Evolutionary conservation across 2,113 vertebrate species (phyloP), one percentile per base, ranked within the genome.

Genomic region (Platichthys stellatus): DNA sequence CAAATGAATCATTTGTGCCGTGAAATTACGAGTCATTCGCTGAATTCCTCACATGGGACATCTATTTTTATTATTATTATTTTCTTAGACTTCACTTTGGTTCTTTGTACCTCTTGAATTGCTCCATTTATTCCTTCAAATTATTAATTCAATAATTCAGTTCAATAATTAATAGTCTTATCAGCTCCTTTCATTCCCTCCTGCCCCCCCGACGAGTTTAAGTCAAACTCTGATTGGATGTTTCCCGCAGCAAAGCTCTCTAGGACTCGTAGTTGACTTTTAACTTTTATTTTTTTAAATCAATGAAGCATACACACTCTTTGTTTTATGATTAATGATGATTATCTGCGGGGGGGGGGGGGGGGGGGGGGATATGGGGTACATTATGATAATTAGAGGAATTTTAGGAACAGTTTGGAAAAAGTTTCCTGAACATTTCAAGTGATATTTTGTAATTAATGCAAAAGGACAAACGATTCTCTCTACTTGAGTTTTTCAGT

Each of bases 81-180:
- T 77, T 70, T 61, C 21, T 65, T 62, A 57, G 56, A 17, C 59
- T 20, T 77, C 56, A 60, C 85, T 76, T 87, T 74, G 56, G 76
- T 40, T 74, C 76, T 80, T 74, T 54, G 70, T 35, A 20, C 63
- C 57, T 60, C 5, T 78, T 76, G 57, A 78, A 82, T 80, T 57
- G 12, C 76, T 71, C 72, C 60, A 74, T 86, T 85, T 77, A 76
- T 86, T 90, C 61, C 23, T 31, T 49, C 31, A 2, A 78, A 80
- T 86, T 83, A 86, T 86, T 88, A 85, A 88, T 91, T 89, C 77
- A 89, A 85, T 76, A 75, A 88, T 91, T 89, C 69, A 56, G 69
- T 85, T 85, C 72, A 86, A 88, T 87, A 88, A 91, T 89, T 91
- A 91, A 82, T 84, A 86, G 70, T 66, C 80, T 91, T 91, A 91